Conservation (phyloP, 92 coral and sea anemone genomes). For the Palythoa caribaeorum region DNA sequence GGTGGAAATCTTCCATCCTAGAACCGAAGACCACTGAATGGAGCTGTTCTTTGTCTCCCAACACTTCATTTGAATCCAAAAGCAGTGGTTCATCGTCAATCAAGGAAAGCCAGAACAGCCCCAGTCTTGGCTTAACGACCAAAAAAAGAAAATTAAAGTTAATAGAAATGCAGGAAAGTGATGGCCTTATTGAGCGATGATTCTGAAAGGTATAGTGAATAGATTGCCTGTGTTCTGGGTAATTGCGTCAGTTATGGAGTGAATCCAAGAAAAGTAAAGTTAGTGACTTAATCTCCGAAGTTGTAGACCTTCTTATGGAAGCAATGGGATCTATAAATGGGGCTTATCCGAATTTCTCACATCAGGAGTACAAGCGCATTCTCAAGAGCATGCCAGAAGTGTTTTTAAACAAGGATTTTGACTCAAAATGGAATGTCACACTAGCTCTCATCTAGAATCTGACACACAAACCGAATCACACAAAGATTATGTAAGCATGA, state of each 20-base stretch:
- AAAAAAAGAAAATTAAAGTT: slow-evolving; percentile 10
- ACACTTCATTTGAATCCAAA: not conserved
- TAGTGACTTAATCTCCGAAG: slow-evolving; percentile 41
- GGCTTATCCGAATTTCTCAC: slow-evolving; percentile 54
- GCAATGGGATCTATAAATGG: slow-evolving; percentile 53
- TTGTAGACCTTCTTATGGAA: slow-evolving; percentile 53
- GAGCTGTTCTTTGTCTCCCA: not conserved
- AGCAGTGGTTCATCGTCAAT: not conserved
- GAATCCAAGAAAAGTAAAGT: slow-evolving; percentile 21
- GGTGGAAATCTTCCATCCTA: not conserved
- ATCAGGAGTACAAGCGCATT: slow-evolving; percentile 27
- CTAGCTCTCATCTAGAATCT: too few relatives aligned
- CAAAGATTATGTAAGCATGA: too few relatives aligned
- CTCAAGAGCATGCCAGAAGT: slow-evolving; percentile 52
- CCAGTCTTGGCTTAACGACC: slow-evolving; percentile 5
- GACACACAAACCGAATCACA: too few relatives aligned
- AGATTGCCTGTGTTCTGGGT: slow-evolving; percentile 25
- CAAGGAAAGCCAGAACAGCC: slow-evolving; percentile 21
- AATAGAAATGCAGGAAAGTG: slow-evolving; percentile 21
- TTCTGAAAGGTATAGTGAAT: slow-evolving; percentile 2
- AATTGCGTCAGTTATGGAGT: slow-evolving; percentile 5
- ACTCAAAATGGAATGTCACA: too few relatives aligned
- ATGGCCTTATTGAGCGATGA: slow-evolving; percentile 11
- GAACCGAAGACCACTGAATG: not conserved
- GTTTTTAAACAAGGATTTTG: too few relatives aligned